Evolutionary conservation across 2,888 invertebrate species (phyloP), one percentile per base, ranked within the genome.

Genomic region (Schrankia costaestrigalis): DNA sequence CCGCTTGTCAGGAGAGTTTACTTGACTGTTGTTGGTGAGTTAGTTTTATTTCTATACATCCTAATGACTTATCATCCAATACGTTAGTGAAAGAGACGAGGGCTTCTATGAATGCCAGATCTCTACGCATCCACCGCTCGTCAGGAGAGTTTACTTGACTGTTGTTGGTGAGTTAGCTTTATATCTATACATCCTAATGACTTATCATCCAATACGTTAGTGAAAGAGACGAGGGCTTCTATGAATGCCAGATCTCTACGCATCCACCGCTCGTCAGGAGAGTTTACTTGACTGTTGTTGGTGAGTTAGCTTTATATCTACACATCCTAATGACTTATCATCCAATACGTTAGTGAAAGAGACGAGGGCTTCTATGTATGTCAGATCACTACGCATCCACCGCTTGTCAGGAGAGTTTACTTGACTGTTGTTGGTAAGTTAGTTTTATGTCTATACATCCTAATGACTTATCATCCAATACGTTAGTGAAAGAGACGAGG

Each of bases 101-200:
- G 94, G 94, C n/a, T 90, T 89, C 56, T 94, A 94, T 76, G 94
- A 94, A 75, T 94, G 94, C 58, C 94, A 94, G 82, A 92, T 94
- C 48, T 93, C 93, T n/a, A 91, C 92, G 10, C 93, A 94, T 74
- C 94, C 94, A 5, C 93, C 94, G 6, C 77, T 93, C 36, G 92
- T 93, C 46, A 86, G 93, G 57, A 89, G 91, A 63, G 91, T 93
- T 27, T 89, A 91, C 71, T 90, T 94, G 39, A 87, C 89, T 55
- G 93, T 94, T 55, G 92, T 93, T 67, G 94, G 94, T 94, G 67
- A 91, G 92, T 86, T 1, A 7, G 13, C n/a, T 13, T 22, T n/a
- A 2, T 4, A n/a, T n/a, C 2, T 9, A 9, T 21, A 2, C n/a
- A 21, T n/a, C 19, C 3, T 17, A 5, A 7, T 17, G 7, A 7